A percentile compares a stretch with the other conserved stretches of the same genome.
These are phyloP conservation scores for Drosophila rubida DNA, from an alignment of 2,888 invertebrate genomes.

Conservation along the genomic window DNA sequence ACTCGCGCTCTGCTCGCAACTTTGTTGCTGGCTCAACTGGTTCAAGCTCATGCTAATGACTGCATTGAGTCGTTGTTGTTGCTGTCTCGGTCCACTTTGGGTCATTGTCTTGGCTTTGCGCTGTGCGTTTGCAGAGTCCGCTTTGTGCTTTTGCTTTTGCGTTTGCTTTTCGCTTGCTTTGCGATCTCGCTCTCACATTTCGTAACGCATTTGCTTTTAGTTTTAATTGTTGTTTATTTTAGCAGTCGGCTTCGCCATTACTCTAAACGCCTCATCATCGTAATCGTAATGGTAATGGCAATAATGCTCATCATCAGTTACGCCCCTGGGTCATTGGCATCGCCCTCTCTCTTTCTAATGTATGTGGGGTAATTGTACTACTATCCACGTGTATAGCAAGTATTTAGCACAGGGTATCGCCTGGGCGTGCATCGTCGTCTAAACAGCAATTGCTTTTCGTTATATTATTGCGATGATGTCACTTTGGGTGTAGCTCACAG, in stretches of 20 bases:
- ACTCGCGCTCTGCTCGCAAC: slow-evolving; percentile 28
- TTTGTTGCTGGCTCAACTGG: slow-evolving; percentile 51
- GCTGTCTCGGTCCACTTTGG: slow-evolving; percentile 41
- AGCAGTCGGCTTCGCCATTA: slow-evolving; percentile 63
- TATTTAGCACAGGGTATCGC: slow-evolving; percentile 20
- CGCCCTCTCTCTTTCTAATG: slow-evolving; percentile 9
- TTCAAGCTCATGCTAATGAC: slow-evolving; percentile 66
- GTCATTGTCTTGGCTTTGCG: slow-evolving; percentile 61
- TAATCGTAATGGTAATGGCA: slow-evolving; percentile 43
- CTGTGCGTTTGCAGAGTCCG: slow-evolving; percentile 21
- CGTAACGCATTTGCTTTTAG: slow-evolving; percentile 73
- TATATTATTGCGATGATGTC: slow-evolving; percentile 52
- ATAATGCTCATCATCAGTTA: slow-evolving; percentile 57
- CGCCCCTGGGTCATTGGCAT: slow-evolving; percentile 70
- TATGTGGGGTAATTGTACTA: neutral
- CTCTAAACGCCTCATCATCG: slow-evolving; percentile 57
- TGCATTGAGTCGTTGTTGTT: slow-evolving; percentile 13
- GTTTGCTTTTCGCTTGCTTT: no score
- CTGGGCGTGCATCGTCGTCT: neutral
- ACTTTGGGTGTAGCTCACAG: slow-evolving; percentile 50
- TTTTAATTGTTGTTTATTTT: slow-evolving; percentile 73
- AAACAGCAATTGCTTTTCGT: neutral
- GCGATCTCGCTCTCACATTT: slow-evolving; percentile 18
- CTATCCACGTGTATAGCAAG: no score
- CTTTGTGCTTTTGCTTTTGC: slow-evolving; percentile 5